Evolutionary conservation across 2,113 vertebrate genomes (phyloP).

Genomic region (Ploceus nigricollis): DNA sequence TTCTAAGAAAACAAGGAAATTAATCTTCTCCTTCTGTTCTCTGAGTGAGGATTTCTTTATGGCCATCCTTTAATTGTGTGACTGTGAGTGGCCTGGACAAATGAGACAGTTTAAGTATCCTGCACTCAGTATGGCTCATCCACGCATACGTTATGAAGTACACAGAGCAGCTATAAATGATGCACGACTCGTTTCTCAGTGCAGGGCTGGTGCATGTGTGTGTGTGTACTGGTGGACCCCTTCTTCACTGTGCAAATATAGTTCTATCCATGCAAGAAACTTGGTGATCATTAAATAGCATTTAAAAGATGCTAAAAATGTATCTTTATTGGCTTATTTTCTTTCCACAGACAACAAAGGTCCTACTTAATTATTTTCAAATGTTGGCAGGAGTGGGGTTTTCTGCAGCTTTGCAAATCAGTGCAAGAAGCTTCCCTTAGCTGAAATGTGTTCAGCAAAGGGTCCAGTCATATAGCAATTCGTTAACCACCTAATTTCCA

Average conservation of each 20-base stretch:
- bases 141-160: not conserved
- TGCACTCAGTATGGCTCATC: not conserved
- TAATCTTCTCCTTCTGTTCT: not conserved
- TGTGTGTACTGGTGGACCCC: not conserved
- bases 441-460: not conserved
- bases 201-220: not conserved
- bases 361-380: slow-evolving; percentile 11
- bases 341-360: not conserved
- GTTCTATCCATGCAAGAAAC: not conserved
- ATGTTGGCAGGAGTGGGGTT: not conserved
- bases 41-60: not conserved
- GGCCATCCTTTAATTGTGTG: not conserved
- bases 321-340: not conserved
- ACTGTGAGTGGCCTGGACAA: not conserved
- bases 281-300: not conserved
- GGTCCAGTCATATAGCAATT: not conserved
- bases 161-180: not conserved
- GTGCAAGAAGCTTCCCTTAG: not conserved
- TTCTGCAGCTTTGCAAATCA: slow-evolving; percentile 18
- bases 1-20: not conserved
- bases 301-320: not conserved
- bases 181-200: not conserved
- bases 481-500: not conserved
- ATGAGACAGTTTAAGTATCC: not conserved
- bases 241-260: not conserved